These are phyloP conservation scores for Catocala sponsa DNA, from an alignment of 2,888 invertebrate species.

Conservation along the genomic window DNA sequence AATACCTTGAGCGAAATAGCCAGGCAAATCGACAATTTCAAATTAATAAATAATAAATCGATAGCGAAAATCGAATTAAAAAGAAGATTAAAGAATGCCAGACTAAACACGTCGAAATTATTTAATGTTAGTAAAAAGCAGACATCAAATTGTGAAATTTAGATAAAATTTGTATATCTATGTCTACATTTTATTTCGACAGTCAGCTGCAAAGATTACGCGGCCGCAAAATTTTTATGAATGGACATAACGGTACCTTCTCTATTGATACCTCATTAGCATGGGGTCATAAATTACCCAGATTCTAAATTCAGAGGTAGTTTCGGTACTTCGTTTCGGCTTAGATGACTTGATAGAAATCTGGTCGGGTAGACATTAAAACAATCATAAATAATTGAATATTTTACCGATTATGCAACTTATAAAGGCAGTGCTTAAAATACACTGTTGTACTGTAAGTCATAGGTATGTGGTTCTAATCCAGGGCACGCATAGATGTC, in stretches of 20 bases:
- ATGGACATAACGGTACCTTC: slow-evolving; percentile 74
- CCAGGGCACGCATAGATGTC: no score
- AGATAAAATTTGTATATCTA: slow-evolving; percentile 13
- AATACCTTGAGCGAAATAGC: slow-evolving; percentile 9
- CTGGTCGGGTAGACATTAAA: slow-evolving; percentile 7
- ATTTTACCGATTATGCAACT: slow-evolving; percentile 28
- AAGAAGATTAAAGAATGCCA: not conserved
- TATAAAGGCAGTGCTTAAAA: not conserved
- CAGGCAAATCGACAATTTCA: slow-evolving; percentile 5
- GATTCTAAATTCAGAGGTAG: slow-evolving; percentile 52
- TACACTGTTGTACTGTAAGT: no score
- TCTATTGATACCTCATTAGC: slow-evolving; percentile 76
- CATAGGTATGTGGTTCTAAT: no score
- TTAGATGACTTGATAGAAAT: slow-evolving; percentile 31
- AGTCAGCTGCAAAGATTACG: slow-evolving; percentile 44
- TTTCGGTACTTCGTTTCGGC: slow-evolving; percentile 40
- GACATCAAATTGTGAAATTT: slow-evolving; percentile 8
- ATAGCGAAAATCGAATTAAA: slow-evolving; percentile 14
- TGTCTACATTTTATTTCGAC: slow-evolving; percentile 22
- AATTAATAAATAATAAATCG: slow-evolving; percentile 11
- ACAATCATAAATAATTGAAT: slow-evolving; percentile 13
- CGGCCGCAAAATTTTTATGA: slow-evolving; percentile 66
- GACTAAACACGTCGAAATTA: slow-evolving; percentile 2
- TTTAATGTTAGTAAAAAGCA: slow-evolving; percentile 3
- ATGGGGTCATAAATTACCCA: slow-evolving; percentile 71